phyloP scores from a whole-genome alignment of 1,140 invertebrate genomes.

The Drosophila gunungcola region DNA sequence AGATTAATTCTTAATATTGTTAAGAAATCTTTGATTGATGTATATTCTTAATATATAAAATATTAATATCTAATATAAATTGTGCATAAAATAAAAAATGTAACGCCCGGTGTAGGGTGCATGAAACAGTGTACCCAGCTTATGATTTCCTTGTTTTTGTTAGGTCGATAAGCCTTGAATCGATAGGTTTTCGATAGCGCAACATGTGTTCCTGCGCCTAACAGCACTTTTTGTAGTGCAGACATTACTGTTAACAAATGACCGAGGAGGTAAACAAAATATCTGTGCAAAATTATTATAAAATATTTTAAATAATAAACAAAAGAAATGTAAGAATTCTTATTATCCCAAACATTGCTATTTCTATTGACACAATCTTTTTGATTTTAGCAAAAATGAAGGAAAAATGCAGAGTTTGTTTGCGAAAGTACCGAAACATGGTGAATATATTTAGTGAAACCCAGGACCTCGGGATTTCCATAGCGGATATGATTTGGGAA shows the following conservation, averaged over 20 bases:
- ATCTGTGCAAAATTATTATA: background rate
- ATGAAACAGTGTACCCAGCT: background rate
- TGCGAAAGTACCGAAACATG: background rate
- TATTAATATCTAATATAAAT: too few relatives aligned
- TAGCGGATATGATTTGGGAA: background rate
- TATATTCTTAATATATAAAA: too few relatives aligned
- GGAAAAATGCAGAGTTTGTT: slow-evolving; percentile 1
- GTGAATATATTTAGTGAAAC: background rate
- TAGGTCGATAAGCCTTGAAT: background rate
- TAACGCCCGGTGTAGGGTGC: background rate
- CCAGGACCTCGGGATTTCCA: background rate
- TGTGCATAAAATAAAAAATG: background rate
- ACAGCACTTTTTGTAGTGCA: background rate
- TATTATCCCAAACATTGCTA: background rate
- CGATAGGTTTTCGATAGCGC: background rate
- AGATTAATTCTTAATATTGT: too few relatives aligned
- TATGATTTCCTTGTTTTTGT: background rate
- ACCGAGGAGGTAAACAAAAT: background rate
- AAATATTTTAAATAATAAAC: background rate
- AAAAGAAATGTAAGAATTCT: background rate
- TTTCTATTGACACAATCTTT: too few relatives aligned
- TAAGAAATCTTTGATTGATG: too few relatives aligned
- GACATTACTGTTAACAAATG: background rate
- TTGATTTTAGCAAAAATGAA: background rate
- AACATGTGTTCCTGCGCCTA: background rate